Base-by-base conservation (phyloP, 2,888 invertebrate species). In the Eupithecia insigniata region DNA sequence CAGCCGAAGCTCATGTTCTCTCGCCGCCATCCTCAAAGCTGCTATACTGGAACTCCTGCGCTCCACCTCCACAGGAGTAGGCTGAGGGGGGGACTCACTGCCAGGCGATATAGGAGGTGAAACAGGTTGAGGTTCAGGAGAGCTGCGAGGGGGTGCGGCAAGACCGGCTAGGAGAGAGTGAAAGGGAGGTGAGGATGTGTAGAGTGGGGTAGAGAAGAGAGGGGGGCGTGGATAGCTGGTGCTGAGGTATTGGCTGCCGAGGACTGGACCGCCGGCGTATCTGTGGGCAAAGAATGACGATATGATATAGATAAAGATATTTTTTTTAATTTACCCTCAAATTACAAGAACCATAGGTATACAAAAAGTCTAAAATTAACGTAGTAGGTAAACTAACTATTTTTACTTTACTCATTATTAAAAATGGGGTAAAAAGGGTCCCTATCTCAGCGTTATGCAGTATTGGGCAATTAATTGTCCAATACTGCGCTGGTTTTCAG, bases 21-120 rank as follows among this genome's bases (percentile, higher is more conserved):
- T 95, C 0, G 98, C 98, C 81, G 98, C 98, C 82, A 98, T 95
- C 79, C 98, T 94, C 55, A 98, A 92, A 0, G 97, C 97, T 0
- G 98, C 98, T 81, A 98, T 98, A 84, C 98, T 98, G 39, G 97
- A 97, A 81, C 97, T 97, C 81, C 98, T 94, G 78, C 98, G 94
- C 88, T 98, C 98, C 71, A 97, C 96, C 78, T 97, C 97, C 34
- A 96, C 97, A 0, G 95, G 95, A 0, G 87, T 82, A 2, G 90
- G 83, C 67, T 88, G 86, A 77, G 95, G 93, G 16, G 95, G 95
- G 1, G 95, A 95, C 75, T 92, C 92, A 78, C 90, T 93, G 66
- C 93, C 93, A 2, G 94, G 94, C n/a, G 92, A 93, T 78, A 93
- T 93, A 1, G 95, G 94, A 26, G 96, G 95, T 6, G 96, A 95